Conservation (phyloP, 1,140 invertebrate genomes). For the Caerostris extrusa region DNA sequence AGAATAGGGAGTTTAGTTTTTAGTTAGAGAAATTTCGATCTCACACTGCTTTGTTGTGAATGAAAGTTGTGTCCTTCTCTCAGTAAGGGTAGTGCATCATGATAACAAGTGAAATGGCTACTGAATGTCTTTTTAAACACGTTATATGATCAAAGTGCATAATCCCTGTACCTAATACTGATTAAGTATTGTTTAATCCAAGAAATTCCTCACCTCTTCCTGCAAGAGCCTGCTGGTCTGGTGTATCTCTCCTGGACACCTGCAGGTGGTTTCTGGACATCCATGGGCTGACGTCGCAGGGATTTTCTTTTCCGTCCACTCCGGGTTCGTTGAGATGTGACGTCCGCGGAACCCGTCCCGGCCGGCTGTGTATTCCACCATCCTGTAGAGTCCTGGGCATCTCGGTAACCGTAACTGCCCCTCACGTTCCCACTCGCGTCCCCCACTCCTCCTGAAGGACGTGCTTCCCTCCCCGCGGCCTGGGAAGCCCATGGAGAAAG, state of each 20-base stretch:
- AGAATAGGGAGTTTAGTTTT: too few species aligned
- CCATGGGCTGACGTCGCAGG: slow-evolving; percentile 65
- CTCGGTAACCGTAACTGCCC: slow-evolving; percentile 47
- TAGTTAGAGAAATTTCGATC: too few species aligned
- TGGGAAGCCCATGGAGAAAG: slow-evolving; percentile 40
- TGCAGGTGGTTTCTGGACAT: slow-evolving; percentile 68
- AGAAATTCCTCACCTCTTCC: background rate
- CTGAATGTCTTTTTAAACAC: too few species aligned
- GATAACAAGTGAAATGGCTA: too few species aligned
- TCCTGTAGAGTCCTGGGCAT: slow-evolving; percentile 45
- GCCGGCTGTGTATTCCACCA: slow-evolving; percentile 50
- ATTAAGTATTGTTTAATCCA: too few species aligned
- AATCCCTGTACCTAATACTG: too few species aligned
- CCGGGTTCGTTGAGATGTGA: slow-evolving; percentile 72
- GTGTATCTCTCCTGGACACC: slow-evolving; percentile 65
- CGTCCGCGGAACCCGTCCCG: slow-evolving; percentile 44
- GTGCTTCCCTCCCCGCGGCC: background rate
- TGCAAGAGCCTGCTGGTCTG: background rate
- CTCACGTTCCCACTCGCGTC: slow-evolving; percentile 45
- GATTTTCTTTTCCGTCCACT: slow-evolving; percentile 62
- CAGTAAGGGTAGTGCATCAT: too few species aligned
- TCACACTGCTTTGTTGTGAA: too few species aligned
- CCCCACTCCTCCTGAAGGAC: background rate
- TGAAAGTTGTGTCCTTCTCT: too few species aligned
- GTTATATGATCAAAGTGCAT: too few species aligned